Evolutionary conservation across 2,888 invertebrate genomes (phyloP).

Genomic region (Gymnocheta viridis): DNA sequence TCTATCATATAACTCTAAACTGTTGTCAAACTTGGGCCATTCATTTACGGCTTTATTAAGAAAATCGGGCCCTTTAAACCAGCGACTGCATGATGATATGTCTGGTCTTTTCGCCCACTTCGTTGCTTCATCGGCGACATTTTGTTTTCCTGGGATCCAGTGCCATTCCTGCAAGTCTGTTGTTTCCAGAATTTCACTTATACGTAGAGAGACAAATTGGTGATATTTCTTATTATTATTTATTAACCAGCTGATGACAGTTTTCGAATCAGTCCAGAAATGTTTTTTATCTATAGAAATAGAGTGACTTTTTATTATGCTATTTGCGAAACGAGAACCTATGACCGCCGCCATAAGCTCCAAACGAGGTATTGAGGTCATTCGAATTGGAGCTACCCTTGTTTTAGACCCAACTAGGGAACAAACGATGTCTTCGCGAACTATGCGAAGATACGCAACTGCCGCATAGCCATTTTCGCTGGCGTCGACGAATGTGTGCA

Average conservation of each 20-base stretch:
- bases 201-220: no score
- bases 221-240: conserved; percentile 66
- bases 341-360: conserved; percentile 71
- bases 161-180: conserved; percentile 61
- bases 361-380: conserved; percentile 63
- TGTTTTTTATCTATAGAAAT: conserved; percentile 49
- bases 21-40: conserved; percentile 22
- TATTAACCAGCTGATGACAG: conserved; percentile 55
- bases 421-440: no score
- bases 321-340: conserved; percentile 65
- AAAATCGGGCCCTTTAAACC: conserved; percentile 63
- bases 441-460: no score
- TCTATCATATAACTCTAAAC: background rate
- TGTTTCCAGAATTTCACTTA: no score
- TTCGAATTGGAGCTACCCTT: conserved; percentile 44
- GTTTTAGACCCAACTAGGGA: no score
- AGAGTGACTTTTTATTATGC: conserved; percentile 41
- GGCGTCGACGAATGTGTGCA: conserved; percentile 71
- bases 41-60: conserved; percentile 21
- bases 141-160: conserved; percentile 55
- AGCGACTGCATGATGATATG: conserved; percentile 36
- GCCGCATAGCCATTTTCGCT: conserved; percentile 65
- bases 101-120: conserved; percentile 50
- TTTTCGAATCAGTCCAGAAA: conserved; percentile 63
- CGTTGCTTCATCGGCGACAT: conserved; percentile 62